phyloP scores from a whole-genome alignment of 2,113 vertebrate species.

The Gorilla gorilla region DNA sequence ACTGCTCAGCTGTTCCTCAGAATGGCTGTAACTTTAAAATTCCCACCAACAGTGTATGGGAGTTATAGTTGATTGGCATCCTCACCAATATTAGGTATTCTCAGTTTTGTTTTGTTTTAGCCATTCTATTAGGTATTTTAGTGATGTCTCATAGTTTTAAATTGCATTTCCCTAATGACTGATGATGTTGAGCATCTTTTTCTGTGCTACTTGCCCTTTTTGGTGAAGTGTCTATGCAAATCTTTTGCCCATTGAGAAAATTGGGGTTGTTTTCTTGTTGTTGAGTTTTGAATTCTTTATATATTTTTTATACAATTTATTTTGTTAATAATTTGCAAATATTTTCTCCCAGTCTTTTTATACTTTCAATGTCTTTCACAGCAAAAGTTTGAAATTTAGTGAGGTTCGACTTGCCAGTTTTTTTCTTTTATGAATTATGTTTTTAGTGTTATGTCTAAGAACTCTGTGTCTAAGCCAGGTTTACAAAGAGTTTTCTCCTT shows the following conservation, averaged over 20 bases:
- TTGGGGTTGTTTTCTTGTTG: not conserved
- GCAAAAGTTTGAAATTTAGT: not conserved
- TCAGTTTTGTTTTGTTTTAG: not conserved
- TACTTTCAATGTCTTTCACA: not conserved
- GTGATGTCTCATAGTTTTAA: not conserved
- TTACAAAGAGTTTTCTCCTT: not conserved
- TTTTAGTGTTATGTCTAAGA: not conserved
- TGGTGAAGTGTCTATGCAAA: not conserved
- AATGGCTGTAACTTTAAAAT: not conserved
- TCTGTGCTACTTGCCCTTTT: not conserved
- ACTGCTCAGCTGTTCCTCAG: not conserved
- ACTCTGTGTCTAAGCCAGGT: not conserved
- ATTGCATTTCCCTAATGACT: not conserved
- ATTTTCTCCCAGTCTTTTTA: not conserved
- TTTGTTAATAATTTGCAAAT: conserved; percentile 17
- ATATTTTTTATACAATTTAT: not conserved
- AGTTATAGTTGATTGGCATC: not conserved
- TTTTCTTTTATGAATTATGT: not conserved
- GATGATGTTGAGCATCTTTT: not conserved
- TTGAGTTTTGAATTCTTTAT: not conserved
- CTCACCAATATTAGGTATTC: not conserved
- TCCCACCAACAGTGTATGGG: not conserved
- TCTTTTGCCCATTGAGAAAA: not conserved
- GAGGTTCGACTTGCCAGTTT: not conserved
- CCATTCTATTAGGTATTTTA: not conserved